Conservation (phyloP, 2,888 invertebrate species). For the Pristionchus entomophagus region DNA sequence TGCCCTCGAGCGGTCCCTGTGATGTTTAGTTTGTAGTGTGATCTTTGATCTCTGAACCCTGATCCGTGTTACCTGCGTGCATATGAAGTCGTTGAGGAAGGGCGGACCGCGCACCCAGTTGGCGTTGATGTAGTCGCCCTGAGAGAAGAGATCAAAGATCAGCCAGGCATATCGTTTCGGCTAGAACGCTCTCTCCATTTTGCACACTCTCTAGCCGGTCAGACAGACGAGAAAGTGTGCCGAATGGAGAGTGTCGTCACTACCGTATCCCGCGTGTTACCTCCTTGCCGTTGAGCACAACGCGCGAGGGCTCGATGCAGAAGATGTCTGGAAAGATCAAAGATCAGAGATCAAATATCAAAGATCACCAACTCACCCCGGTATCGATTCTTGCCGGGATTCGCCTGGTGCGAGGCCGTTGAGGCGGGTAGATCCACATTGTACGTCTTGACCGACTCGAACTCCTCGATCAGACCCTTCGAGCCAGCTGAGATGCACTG, state of each 20-base stretch:
- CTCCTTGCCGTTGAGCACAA: neutral
- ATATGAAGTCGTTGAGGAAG: slow-evolving; percentile 12
- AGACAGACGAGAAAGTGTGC: too few relatives aligned
- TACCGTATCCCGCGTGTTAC: too few relatives aligned
- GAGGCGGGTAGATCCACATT: neutral
- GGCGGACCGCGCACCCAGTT: neutral
- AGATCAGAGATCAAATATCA: neutral
- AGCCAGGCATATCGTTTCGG: too few relatives aligned
- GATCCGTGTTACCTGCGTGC: neutral
- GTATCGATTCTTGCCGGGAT: slow-evolving; percentile 17
- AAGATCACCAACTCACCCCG: neutral
- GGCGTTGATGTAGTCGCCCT: slow-evolving; percentile 24
- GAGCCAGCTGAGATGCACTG: neutral
- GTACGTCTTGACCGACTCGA: neutral
- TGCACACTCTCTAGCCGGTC: too few relatives aligned
- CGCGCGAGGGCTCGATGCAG: slow-evolving; percentile 8
- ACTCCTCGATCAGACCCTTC: slow-evolving; percentile 3
- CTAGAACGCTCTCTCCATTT: too few relatives aligned
- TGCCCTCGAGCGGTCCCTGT: neutral
- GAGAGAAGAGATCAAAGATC: too few relatives aligned
- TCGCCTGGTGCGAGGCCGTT: neutral
- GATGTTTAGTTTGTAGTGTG: neutral
- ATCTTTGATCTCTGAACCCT: neutral
- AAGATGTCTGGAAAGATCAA: slow-evolving; percentile 5
- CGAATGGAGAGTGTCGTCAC: too few relatives aligned